phyloP scores from a whole-genome alignment of 2,797 vertebrate species.

The Urosaurus nigricauda region DNA sequence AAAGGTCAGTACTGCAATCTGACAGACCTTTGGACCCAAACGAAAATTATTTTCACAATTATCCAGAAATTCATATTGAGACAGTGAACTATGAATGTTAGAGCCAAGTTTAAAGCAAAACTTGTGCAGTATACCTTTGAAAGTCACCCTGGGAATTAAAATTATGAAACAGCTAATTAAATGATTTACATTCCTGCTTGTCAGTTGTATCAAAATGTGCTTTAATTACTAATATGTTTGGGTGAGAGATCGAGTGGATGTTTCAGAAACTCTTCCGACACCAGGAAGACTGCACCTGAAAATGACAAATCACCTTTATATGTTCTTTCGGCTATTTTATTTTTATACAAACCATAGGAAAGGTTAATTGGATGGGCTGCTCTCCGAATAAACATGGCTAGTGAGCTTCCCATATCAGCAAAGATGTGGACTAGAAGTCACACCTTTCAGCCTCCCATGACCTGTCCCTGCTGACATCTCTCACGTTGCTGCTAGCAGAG shows the following conservation, averaged over 20 bases:
- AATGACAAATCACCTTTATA: not conserved
- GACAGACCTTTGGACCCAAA: not conserved
- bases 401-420: not conserved
- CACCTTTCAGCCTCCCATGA: too few relatives aligned
- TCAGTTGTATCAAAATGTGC: not conserved
- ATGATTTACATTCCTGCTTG: constrained; percentile 1
- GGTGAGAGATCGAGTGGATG: not conserved
- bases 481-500: too few relatives aligned
- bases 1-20: not conserved
- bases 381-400: not conserved
- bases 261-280: not conserved
- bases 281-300: not conserved
- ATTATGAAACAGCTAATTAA: constrained; percentile 7
- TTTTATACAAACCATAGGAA: not conserved
- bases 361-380: not conserved
- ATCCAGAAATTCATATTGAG: not conserved
- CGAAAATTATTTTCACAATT: not conserved
- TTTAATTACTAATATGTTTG: not conserved
- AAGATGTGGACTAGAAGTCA: not conserved
- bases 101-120: not conserved
- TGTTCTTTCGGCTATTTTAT: not conserved
- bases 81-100: not conserved
- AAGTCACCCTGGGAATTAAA: constrained; percentile 11
- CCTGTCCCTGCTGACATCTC: too few relatives aligned
- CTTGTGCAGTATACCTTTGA: not conserved